A percentile compares a stretch with the other conserved stretches of the same genome.
Conservation (phyloP, 2,797 vertebrate genomes). For the Momotus momota region DNA sequence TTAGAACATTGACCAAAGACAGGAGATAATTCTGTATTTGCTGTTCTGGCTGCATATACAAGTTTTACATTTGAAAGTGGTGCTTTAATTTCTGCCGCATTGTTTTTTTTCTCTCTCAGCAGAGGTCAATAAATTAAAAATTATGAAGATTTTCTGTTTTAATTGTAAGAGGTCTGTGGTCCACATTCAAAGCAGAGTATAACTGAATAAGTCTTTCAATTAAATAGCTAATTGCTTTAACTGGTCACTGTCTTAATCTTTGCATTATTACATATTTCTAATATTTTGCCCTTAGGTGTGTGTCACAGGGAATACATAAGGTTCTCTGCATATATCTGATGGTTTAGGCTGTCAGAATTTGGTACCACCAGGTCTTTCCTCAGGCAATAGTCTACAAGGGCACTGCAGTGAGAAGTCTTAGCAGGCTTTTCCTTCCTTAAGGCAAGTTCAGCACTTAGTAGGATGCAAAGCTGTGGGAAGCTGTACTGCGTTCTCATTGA, state of each 20-base stretch:
- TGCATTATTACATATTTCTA: neutral
- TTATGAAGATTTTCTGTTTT: neutral
- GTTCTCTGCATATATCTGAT: neutral
- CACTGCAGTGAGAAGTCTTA: neutral
- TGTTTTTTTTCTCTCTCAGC: neutral
- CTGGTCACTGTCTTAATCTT: neutral
- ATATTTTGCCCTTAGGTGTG: neutral
- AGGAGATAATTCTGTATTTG: neutral
- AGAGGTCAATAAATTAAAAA: neutral
- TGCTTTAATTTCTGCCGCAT: neutral
- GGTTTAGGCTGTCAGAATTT: neutral
- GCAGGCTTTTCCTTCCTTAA: neutral
- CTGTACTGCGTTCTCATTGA: fast-evolving
- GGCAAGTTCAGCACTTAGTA: neutral
- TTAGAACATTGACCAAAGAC: neutral
- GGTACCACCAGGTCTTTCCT: neutral
- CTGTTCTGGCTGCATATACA: neutral
- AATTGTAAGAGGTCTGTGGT: neutral
- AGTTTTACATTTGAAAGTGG: neutral
- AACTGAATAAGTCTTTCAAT: neutral
- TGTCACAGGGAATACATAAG: neutral
- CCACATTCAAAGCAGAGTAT: neutral
- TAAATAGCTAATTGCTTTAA: neutral
- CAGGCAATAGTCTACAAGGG: neutral
- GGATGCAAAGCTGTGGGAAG: neutral